Evolutionary conservation across 2,797 vertebrate species (phyloP).

Genomic region (Borostomias antarcticus): DNA sequence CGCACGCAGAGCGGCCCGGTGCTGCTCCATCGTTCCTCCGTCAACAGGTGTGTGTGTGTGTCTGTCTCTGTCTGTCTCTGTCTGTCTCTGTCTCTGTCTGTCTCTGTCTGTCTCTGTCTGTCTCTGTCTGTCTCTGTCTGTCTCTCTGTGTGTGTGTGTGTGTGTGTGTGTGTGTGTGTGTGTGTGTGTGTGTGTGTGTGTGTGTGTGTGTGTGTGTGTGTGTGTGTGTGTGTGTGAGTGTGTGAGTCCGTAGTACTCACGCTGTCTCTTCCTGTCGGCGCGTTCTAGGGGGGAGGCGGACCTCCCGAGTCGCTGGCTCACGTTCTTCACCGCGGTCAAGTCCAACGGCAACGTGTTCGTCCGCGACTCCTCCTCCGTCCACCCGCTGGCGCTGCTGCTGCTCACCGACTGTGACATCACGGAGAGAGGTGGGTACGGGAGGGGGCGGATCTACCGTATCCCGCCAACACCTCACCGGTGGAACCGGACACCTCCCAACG

Average conservation of each 20-base stretch:
- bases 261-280: not conserved
- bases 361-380: conserved; percentile 89
- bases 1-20: conserved; percentile 85
- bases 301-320: conserved; percentile 91
- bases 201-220: not conserved
- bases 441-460: too few relatives aligned
- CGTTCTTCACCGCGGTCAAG: conserved; percentile 91
- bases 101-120: conserved; percentile 42
- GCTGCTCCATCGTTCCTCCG: conserved; percentile 89
- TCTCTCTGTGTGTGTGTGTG: too few relatives aligned
- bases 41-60: conserved; percentile 84
- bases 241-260: too few relatives aligned
- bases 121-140: not conserved
- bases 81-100: conserved; percentile 6
- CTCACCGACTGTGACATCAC: conserved; percentile 87
- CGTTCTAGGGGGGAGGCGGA: conserved; percentile 68
- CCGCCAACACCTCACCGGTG: too few relatives aligned
- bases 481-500: too few relatives aligned
- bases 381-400: conserved; percentile 90
- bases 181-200: not conserved
- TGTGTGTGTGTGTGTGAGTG: too few relatives aligned
- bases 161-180: not conserved
- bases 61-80: conserved; percentile 4
- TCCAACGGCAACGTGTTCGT: conserved; percentile 88
- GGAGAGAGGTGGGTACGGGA: conserved; percentile 83